A percentile compares a stretch with the other conserved stretches of the same genome.
Conservation (phyloP, 2,113 vertebrate species). For the Cnemophilus loriae region DNA sequence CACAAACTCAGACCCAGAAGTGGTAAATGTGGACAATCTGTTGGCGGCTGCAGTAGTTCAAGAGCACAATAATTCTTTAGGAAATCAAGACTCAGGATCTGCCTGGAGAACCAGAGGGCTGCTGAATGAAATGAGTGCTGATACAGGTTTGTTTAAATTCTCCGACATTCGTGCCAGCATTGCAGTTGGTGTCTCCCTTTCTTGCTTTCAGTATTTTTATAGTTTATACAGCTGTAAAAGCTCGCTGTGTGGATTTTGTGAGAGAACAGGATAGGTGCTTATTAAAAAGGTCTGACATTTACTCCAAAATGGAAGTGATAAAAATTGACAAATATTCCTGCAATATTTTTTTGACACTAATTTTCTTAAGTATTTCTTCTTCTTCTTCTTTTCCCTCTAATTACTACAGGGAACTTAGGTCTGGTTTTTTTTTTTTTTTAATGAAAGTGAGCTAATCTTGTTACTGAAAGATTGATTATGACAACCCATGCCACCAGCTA, state of each 20-base stretch:
- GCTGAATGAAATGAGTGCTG: conserved; percentile 74
- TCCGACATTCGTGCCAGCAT: not conserved
- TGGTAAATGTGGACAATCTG: conserved; percentile 89
- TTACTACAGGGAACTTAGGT: not conserved
- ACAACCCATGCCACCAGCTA: not conserved
- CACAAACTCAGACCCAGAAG: conserved; percentile 92
- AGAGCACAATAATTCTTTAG: conserved; percentile 85
- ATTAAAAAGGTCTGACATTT: not conserved
- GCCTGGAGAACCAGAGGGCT: conserved; percentile 82
- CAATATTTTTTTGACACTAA: not conserved
- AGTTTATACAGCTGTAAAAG: not conserved
- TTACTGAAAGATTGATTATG: not conserved
- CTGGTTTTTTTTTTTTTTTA: not conserved
- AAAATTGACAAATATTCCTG: not conserved
- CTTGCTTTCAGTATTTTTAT: not conserved
- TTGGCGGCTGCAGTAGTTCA: conserved; percentile 87
- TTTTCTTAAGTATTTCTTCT: not conserved
- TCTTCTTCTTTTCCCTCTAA: not conserved
- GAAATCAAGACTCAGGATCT: conserved; percentile 79
- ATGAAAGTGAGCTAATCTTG: not conserved
- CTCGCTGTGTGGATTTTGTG: not conserved
- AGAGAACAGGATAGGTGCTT: not conserved
- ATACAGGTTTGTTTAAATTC: conserved; percentile 81
- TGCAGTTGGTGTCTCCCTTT: not conserved
- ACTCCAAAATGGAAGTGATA: not conserved